Percentiles rank a stretch among this genome's conserved stretches.
Conservation (phyloP, 2,797 vertebrate genomes). For the Manis pentadactyla region DNA sequence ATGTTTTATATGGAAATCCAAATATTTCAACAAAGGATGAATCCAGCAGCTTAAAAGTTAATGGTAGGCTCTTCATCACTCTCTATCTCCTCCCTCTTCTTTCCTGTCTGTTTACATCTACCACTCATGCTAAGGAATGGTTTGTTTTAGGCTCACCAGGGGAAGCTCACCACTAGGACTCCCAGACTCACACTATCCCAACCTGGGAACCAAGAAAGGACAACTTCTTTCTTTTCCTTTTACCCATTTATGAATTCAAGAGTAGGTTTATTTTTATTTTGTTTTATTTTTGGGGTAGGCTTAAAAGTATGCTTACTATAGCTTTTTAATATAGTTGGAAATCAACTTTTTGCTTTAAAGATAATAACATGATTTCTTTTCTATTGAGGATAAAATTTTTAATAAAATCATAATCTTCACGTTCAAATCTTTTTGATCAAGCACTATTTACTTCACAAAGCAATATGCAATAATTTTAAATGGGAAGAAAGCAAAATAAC, state of each 20-base stretch:
- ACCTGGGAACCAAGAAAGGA: neutral
- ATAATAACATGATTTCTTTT: neutral
- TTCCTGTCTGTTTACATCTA: neutral
- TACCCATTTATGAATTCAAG: neutral
- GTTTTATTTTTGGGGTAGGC: neutral
- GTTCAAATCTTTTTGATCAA: neutral
- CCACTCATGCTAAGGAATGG: neutral
- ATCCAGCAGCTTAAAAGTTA: neutral
- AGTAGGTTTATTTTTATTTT: neutral
- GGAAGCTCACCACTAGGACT: neutral
- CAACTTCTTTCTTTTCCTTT: neutral
- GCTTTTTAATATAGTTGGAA: neutral
- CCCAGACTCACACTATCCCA: neutral
- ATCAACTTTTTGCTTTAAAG: neutral
- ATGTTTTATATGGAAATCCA: neutral
- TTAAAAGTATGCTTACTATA: neutral
- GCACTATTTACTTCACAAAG: neutral
- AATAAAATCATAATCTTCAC: neutral
- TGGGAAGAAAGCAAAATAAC: neutral
- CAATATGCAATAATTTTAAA: neutral
- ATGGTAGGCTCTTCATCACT: neutral
- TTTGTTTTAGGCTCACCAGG: neutral
- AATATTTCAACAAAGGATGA: neutral
- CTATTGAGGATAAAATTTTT: neutral
- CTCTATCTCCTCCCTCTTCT: neutral